phyloP scores from a whole-genome alignment of 2,888 invertebrate species.

The Drosophila mulleri region DNA sequence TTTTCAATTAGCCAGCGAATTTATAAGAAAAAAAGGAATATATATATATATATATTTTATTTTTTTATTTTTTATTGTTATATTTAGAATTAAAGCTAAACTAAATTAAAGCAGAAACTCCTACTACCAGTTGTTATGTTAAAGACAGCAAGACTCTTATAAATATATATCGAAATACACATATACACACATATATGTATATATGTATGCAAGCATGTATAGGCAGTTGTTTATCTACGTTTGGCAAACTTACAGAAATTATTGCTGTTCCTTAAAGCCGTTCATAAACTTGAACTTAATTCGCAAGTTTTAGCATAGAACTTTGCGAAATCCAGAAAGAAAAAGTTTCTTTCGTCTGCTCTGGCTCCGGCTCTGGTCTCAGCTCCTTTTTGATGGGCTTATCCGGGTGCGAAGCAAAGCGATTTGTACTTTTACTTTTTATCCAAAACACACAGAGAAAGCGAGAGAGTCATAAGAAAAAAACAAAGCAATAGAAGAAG shows the following conservation, averaged over 20 bases:
- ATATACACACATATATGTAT: neutral
- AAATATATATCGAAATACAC: neutral
- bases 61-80: too few relatives aligned
- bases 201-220: neutral
- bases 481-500: neutral
- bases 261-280: conserved; percentile 19
- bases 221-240: conserved; percentile 3
- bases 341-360: conserved; percentile 33
- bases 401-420: conserved; percentile 9
- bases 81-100: too few relatives aligned
- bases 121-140: too few relatives aligned
- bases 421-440: conserved; percentile 1
- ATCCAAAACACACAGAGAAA: conserved; percentile 1
- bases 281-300: conserved; percentile 32
- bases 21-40: too few relatives aligned
- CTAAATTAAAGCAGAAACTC: too few relatives aligned
- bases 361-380: neutral
- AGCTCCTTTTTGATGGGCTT: conserved; percentile 3
- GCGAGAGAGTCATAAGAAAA: neutral
- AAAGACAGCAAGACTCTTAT: neutral
- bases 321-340: conserved; percentile 40
- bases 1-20: too few relatives aligned
- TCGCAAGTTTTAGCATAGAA: conserved; percentile 41
- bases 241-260: neutral
- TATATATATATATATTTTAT: too few relatives aligned